Conservation (phyloP, 2,888 invertebrate genomes). For the Corbicula japonica region DNA sequence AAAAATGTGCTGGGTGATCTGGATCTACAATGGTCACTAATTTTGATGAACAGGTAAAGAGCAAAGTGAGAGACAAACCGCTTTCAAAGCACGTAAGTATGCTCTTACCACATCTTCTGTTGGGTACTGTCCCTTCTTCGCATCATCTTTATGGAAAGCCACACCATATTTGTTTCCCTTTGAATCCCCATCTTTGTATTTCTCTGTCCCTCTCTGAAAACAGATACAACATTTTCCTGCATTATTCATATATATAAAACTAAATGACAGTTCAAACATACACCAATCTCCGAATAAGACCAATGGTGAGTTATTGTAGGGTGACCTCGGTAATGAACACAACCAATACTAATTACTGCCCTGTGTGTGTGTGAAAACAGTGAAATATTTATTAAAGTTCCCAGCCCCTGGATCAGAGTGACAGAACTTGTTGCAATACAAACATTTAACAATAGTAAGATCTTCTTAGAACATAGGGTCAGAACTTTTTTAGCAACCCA, state of each 20-base stretch:
- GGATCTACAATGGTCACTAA: background rate
- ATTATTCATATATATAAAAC: background rate
- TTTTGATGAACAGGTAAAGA: background rate
- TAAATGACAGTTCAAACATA: background rate
- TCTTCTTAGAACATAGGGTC: background rate
- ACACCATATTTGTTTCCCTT: conserved; percentile 53
- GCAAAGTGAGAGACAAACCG: background rate
- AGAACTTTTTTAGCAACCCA: background rate
- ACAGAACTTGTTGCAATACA: background rate
- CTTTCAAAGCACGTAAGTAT: background rate
- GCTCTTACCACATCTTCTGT: conserved; percentile 56
- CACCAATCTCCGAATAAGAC: background rate
- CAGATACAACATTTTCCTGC: conserved; percentile 6
- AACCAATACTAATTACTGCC: background rate
- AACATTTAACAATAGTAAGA: background rate
- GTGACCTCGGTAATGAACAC: background rate
- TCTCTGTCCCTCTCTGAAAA: conserved; percentile 81
- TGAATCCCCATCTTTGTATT: conserved; percentile 62
- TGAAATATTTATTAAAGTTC: background rate
- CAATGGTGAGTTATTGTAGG: background rate
- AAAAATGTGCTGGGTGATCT: background rate
- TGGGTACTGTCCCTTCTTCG: conserved; percentile 36
- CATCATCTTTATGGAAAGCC: conserved; percentile 42
- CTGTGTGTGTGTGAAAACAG: background rate
- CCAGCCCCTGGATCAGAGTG: background rate